These are phyloP conservation scores for Coreoperca whiteheadi DNA, from an alignment of 2,113 vertebrate genomes.

Conservation along the genomic window DNA sequence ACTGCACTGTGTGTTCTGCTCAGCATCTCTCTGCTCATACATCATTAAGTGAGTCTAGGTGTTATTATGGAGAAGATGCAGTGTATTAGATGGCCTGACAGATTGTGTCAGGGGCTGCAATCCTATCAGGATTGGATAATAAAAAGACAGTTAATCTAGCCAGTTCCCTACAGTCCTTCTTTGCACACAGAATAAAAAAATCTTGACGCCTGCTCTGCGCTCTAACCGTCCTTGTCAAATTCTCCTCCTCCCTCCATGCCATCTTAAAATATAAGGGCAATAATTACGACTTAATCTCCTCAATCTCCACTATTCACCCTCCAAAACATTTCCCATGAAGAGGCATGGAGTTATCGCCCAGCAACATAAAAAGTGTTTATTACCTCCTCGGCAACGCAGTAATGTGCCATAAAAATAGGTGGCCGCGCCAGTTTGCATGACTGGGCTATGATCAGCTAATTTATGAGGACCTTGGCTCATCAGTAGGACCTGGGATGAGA, in stretches of 20 bases:
- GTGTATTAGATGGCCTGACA: slow-evolving; percentile 73
- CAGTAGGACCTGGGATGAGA: slow-evolving; percentile 47
- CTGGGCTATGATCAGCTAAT: slow-evolving; percentile 69
- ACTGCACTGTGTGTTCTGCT: slow-evolving; percentile 36
- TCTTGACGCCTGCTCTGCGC: slow-evolving; percentile 14
- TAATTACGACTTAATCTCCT: slow-evolving; percentile 77
- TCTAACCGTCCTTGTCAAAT: slow-evolving; percentile 72
- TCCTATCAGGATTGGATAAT: slow-evolving; percentile 73
- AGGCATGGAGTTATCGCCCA: slow-evolving; percentile 38
- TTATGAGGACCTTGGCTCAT: slow-evolving; percentile 69
- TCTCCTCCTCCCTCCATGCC: slow-evolving; percentile 38
- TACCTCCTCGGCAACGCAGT: slow-evolving; percentile 44
- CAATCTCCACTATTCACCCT: slow-evolving; percentile 58
- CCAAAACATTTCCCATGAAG: slow-evolving; percentile 57
- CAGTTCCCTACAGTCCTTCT: slow-evolving; percentile 56
- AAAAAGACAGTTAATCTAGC: slow-evolving; percentile 79
- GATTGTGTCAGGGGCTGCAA: slow-evolving; percentile 74
- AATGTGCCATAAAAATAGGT: slow-evolving; percentile 67
- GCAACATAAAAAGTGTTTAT: slow-evolving; percentile 65
- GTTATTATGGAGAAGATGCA: slow-evolving; percentile 69
- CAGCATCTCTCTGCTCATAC: slow-evolving; percentile 50
- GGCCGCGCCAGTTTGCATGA: slow-evolving; percentile 32
- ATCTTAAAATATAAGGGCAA: slow-evolving; percentile 65
- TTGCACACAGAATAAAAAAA: slow-evolving; percentile 58
- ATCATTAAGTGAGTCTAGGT: slow-evolving; percentile 65